Conservation (phyloP, 2,113 vertebrate species). For the Paradoxurus hermaphroditus region DNA sequence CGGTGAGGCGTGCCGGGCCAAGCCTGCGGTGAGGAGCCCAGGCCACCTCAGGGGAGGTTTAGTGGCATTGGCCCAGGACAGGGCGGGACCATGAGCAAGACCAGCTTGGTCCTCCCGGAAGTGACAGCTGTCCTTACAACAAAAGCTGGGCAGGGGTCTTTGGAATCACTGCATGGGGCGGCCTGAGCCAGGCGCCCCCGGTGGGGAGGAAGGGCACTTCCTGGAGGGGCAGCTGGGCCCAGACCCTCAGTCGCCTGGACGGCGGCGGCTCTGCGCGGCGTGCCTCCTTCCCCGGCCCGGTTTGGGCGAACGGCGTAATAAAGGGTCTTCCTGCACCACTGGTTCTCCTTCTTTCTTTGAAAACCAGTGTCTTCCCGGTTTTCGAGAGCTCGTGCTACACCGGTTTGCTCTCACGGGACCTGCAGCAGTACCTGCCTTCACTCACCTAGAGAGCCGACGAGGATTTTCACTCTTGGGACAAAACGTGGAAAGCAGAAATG, state of each 20-base stretch:
- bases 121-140: background rate
- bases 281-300: background rate
- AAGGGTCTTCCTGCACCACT: background rate
- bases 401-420: background rate
- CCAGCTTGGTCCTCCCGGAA: accelerated
- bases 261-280: background rate
- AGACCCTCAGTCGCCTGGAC: background rate
- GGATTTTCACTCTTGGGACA: background rate
- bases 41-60: accelerated
- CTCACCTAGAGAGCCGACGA: too few species aligned
- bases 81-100: accelerated
- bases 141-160: accelerated
- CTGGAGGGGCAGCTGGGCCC: background rate
- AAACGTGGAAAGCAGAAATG: background rate
- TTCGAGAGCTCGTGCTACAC: background rate
- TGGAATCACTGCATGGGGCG: background rate
- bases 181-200: background rate
- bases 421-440: background rate
- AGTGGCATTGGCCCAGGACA: background rate
- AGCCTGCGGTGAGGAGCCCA: background rate
- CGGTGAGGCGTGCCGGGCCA: background rate
- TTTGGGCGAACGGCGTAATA: background rate
- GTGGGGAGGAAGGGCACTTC: background rate
- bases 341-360: background rate
- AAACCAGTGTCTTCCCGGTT: background rate